phyloP scores from a whole-genome alignment of 2,797 vertebrate genomes.

The Lerista edwardsae region DNA sequence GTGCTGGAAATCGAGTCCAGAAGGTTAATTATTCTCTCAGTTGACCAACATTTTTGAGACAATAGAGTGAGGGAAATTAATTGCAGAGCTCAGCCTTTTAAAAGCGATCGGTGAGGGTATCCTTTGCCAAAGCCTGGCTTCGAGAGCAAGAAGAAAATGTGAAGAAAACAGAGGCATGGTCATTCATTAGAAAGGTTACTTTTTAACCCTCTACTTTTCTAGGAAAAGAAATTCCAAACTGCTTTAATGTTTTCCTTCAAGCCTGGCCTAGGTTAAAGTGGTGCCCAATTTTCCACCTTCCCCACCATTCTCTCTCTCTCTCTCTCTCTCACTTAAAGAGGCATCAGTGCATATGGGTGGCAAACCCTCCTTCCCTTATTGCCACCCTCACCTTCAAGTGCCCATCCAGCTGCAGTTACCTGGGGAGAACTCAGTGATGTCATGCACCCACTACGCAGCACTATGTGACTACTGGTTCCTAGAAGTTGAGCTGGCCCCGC shows the following conservation, averaged over 20 bases:
- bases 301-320: no score
- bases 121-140: constrained; percentile 65
- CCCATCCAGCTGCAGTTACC: no score
- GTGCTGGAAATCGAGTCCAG: constrained; percentile 51
- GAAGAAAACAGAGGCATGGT: constrained; percentile 58
- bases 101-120: constrained; percentile 47
- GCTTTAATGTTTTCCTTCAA: background rate
- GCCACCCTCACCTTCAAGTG: no score
- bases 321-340: no score
- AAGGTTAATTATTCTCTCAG: constrained; percentile 50
- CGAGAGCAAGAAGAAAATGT: constrained; percentile 56
- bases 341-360: no score
- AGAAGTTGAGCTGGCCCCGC: no score
- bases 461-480: no score
- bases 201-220: constrained; percentile 38
- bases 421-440: no score
- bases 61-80: constrained; percentile 68
- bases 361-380: no score
- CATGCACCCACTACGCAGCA: no score
- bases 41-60: constrained; percentile 69
- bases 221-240: constrained; percentile 31
- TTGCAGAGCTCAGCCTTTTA: constrained; percentile 62
- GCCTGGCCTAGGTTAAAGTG: no score
- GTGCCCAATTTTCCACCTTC: no score
- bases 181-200: constrained; percentile 39